Percentiles rank a stretch among this genome's conserved stretches.
Evolutionary conservation across 1,140 invertebrate species (phyloP).

Genomic region (Magallana ariakensis): DNA sequence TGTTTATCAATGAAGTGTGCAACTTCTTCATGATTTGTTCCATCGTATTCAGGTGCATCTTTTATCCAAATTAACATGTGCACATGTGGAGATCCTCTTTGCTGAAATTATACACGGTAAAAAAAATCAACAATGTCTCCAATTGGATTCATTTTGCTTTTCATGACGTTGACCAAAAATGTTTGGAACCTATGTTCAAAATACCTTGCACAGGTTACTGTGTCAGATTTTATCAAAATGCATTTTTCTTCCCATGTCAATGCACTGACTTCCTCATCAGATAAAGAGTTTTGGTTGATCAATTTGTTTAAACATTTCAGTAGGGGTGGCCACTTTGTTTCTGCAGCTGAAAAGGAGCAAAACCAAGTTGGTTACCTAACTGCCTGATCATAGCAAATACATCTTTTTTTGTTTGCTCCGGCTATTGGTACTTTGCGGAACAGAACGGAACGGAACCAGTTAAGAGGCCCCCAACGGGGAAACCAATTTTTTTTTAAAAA

Average conservation of each 20-base stretch:
- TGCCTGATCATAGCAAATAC: conserved; percentile 65
- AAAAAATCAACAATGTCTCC: conserved; percentile 35
- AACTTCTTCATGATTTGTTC: conserved; percentile 23
- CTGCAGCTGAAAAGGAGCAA: conserved; percentile 58
- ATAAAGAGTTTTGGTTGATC: conserved; percentile 28
- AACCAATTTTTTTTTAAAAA: too few species aligned
- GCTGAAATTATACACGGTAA: not conserved
- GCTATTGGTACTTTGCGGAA: too few species aligned
- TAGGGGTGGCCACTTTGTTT: conserved; percentile 56
- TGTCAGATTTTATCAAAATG: conserved; percentile 51
- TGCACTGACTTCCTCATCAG: conserved; percentile 42
- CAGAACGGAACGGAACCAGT: too few species aligned
- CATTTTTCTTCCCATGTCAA: conserved; percentile 54
- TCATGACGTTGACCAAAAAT: conserved; percentile 23
- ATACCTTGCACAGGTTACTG: conserved; percentile 54
- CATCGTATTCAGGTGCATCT: conserved; percentile 43
- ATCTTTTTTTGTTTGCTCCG: conserved; percentile 57
- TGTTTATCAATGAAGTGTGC: conserved; percentile 51
- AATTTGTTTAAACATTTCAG: conserved; percentile 45
- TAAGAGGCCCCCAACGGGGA: too few species aligned
- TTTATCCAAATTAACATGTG: not conserved
- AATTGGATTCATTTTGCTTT: not conserved
- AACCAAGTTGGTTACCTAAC: conserved; percentile 58
- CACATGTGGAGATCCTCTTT: conserved; percentile 26
- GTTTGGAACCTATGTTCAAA: conserved; percentile 55